Evolutionary conservation across 2,888 invertebrate species (phyloP), one percentile per base, ranked within the genome.

Genomic region (Campaea margaritaria): DNA sequence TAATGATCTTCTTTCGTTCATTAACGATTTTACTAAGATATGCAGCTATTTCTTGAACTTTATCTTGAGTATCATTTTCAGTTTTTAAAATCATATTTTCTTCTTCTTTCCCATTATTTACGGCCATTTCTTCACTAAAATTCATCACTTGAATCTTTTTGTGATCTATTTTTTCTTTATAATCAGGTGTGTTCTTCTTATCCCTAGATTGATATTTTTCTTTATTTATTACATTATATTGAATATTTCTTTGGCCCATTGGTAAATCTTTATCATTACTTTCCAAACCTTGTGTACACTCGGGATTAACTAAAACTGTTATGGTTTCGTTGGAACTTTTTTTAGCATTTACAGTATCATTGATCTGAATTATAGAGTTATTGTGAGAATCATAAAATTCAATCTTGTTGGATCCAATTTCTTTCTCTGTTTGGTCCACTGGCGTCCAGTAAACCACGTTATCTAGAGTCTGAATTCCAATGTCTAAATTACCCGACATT

Each of bases 21-120:
- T 41, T 49, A 10, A 36, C 48, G 21, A 53, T 64, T 54, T 62
- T 44, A 34, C 63, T 66, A 11, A 58, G 45, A 47, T 54, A 48
- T 34, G 12, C 38, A 8, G 39, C 27, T 53, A 49, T 63, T 53
- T 56, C 60, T 34, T 56, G 42, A 28, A 55, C 60, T 15, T 3
- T 56, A 27, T 61, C 47, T 10, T 51, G 46, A 14, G 36, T 13
- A 38, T 38, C 34, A 14, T 5, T 50, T 41, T 21, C 12, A 43
- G 10, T 16, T 14, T 48, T 14, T 0, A 47, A 38, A 13, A 36
- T 31, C 11, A 14, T 36, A n/a, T 52, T 39, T 12, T 0, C 38
- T 4, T 49, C 27, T 21, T 52, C 34, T 31, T 42, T 41, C 10
- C 14, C 28, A n/a, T 47, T 15, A 13, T 12, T 46, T 39, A 41